Percentiles rank a stretch among this genome's conserved stretches.
phyloP scores from a whole-genome alignment of 2,113 vertebrate genomes.

The Leucoraja erinaceus region DNA sequence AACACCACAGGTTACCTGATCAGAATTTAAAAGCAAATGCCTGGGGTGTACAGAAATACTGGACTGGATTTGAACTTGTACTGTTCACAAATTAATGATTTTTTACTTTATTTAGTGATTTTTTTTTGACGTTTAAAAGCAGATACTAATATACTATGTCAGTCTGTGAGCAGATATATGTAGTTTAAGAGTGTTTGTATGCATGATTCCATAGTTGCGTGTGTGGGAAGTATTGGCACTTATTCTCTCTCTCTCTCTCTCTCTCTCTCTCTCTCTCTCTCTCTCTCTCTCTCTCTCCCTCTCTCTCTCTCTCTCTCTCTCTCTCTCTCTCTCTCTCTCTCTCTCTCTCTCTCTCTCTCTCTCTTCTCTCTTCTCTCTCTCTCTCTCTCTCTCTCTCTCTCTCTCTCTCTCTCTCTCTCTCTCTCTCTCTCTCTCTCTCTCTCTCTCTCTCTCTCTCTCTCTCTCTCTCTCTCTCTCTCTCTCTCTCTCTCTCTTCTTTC shows the following conservation, averaged over 20 bases:
- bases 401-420: too few species aligned
- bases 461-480: background rate
- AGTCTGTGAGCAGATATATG: background rate
- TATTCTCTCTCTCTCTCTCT: too few species aligned
- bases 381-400: too few species aligned
- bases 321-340: too few species aligned
- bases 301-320: too few species aligned
- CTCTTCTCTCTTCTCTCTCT: too few species aligned
- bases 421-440: background rate
- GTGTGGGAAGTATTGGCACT: background rate
- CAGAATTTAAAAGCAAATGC: slow-evolving; percentile 18
- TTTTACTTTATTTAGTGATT: background rate
- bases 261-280: background rate
- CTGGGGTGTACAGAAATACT: slow-evolving; percentile 23
- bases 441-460: background rate
- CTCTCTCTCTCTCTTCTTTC: background rate
- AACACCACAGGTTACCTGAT: background rate
- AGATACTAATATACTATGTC: background rate
- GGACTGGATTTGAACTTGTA: background rate
- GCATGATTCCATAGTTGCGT: too few species aligned
- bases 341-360: background rate
- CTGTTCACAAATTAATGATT: background rate
- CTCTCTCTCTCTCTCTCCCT: too few species aligned
- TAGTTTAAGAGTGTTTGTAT: background rate
- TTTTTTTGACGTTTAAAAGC: background rate